Conservation (phyloP, 1,140 invertebrate species). For the Macrobrachium nipponense region DNA sequence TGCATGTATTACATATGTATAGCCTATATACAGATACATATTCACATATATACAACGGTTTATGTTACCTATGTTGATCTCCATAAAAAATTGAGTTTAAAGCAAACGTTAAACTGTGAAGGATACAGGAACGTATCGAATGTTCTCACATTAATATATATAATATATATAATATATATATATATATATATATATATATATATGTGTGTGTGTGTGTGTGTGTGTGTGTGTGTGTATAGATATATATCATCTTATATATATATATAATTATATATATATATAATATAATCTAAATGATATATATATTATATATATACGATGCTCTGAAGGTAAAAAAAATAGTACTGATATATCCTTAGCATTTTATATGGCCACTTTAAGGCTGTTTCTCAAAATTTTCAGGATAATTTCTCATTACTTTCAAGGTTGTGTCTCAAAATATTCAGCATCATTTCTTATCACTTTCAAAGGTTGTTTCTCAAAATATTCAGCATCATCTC, state of each 20-base stretch:
- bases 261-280: slow-evolving; percentile 15
- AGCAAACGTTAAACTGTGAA: too few relatives aligned
- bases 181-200: neutral
- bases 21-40: neutral
- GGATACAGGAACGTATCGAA: too few relatives aligned
- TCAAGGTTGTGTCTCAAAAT: too few relatives aligned
- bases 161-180: neutral
- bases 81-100: too few relatives aligned
- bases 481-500: too few relatives aligned
- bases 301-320: neutral
- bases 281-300: too few relatives aligned
- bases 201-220: slow-evolving; percentile 15
- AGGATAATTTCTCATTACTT: too few relatives aligned
- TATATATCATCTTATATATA: neutral
- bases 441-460: too few relatives aligned
- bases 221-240: slow-evolving; percentile 12
- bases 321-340: neutral
- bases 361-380: neutral
- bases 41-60: neutral
- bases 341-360: neutral
- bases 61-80: neutral
- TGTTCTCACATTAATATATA: neutral
- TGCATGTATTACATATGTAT: neutral
- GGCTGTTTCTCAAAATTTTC: too few relatives aligned
- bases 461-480: too few relatives aligned